Evolutionary conservation across 2,888 invertebrate genomes (phyloP).

Genomic region (Tillus elongatus): DNA sequence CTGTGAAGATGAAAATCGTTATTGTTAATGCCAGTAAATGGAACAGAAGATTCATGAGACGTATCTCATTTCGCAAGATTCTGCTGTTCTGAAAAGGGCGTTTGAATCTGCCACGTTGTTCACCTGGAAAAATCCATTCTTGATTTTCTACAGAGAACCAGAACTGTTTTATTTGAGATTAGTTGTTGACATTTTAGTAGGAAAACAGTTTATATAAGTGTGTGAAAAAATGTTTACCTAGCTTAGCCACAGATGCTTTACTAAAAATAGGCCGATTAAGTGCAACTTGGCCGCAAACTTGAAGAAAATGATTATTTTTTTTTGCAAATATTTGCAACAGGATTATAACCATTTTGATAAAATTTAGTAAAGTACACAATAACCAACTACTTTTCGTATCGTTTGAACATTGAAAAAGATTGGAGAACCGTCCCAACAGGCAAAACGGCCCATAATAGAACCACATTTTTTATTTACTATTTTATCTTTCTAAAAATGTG

Average conservation of each 20-base stretch:
- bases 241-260: slow-evolving; percentile 1
- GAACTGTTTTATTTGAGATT: slow-evolving; percentile 1
- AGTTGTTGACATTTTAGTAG: not conserved
- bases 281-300: too few relatives aligned
- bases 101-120: slow-evolving; percentile 2
- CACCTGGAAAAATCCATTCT: slow-evolving; percentile 2
- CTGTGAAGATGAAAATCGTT: slow-evolving; percentile 2
- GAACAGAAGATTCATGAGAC: slow-evolving; percentile 1
- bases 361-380: too few relatives aligned
- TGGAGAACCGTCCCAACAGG: too few relatives aligned
- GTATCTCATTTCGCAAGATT: not conserved
- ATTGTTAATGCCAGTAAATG: not conserved
- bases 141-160: not conserved
- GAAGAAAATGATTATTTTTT: too few relatives aligned
- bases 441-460: too few relatives aligned
- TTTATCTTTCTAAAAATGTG: too few relatives aligned
- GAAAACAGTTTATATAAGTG: not conserved
- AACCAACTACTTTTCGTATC: too few relatives aligned
- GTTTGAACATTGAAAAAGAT: too few relatives aligned
- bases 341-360: too few relatives aligned
- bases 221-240: not conserved
- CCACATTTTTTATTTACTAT: too few relatives aligned
- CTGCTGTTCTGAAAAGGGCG: slow-evolving; percentile 1
- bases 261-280: too few relatives aligned
- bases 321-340: too few relatives aligned